Evolutionary conservation across 1,140 invertebrate species (phyloP).

Genomic region (Leptestheria dahalacensis): DNA sequence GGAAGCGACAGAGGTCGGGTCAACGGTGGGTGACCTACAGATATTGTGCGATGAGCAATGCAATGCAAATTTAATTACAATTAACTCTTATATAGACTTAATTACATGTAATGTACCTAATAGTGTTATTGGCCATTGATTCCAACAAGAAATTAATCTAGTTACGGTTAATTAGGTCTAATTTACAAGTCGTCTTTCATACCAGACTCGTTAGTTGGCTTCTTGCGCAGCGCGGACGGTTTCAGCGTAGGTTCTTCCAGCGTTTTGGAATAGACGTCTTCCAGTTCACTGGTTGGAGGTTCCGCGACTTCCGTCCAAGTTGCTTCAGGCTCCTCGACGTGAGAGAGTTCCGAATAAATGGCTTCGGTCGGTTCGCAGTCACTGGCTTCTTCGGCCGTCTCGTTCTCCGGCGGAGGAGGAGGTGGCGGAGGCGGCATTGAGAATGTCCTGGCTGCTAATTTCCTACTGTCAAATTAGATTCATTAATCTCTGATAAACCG

Average conservation of each 20-base stretch:
- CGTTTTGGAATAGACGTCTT: neutral
- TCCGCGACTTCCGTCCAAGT: neutral
- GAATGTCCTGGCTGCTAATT: neutral
- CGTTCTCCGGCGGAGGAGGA: constrained; percentile 35
- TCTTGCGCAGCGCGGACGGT: constrained; percentile 2
- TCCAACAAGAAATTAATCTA: neutral
- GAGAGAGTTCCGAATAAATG: neutral
- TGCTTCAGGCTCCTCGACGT: neutral
- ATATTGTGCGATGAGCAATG: neutral
- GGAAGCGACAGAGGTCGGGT: constrained; percentile 19
- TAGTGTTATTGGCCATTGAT: neutral
- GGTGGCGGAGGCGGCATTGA: constrained; percentile 38
- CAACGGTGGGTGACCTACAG: constrained; percentile 9
- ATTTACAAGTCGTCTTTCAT: too few relatives aligned
- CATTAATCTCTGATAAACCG: neutral
- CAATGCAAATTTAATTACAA: too few relatives aligned
- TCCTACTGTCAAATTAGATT: neutral
- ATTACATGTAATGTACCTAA: neutral
- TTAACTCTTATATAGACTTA: too few relatives aligned
- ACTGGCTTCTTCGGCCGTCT: neutral
- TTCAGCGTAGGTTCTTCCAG: constrained; percentile 2
- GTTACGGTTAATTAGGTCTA: too few relatives aligned
- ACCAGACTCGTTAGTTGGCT: constrained; percentile 4
- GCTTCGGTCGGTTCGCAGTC: constrained; percentile 2
- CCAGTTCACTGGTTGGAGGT: neutral